Conservation (phyloP, 2,888 invertebrate genomes). For the Uropetala carovei region DNA sequence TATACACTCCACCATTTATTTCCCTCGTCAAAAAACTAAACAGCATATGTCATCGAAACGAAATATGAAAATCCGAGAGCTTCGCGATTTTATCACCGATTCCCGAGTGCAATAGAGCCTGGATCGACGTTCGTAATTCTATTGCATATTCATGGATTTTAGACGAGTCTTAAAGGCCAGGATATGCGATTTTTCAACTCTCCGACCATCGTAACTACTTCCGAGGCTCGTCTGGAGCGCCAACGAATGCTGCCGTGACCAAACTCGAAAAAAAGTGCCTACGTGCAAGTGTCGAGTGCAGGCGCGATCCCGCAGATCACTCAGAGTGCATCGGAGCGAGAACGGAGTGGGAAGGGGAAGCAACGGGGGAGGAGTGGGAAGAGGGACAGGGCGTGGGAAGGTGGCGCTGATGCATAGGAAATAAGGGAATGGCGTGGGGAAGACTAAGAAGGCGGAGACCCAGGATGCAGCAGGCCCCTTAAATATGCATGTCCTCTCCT, state of each 20-base stretch:
- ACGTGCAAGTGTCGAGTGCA: constrained; percentile 9
- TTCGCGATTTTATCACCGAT: too few species aligned
- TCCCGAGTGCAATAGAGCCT: background rate
- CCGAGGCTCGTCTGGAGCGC: background rate
- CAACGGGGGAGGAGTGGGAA: too few species aligned
- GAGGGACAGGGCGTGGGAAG: too few species aligned
- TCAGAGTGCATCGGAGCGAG: too few species aligned
- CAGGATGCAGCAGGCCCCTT: background rate
- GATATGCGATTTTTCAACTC: background rate
- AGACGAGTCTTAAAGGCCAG: background rate
- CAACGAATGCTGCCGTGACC: background rate
- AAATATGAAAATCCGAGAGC: too few species aligned
- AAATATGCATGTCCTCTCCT: background rate
- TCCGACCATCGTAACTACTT: background rate
- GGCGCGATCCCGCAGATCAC: background rate
- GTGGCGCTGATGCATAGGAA: too few species aligned
- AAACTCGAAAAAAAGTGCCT: constrained; percentile 5
- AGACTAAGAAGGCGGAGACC: background rate
- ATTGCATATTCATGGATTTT: background rate
- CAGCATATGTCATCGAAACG: too few species aligned
- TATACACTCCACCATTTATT: too few species aligned
- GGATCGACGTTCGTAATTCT: background rate
- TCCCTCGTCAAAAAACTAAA: too few species aligned
- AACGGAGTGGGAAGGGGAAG: too few species aligned
- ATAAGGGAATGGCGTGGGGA: too few species aligned